Base-by-base conservation (phyloP, 1,140 invertebrate genomes). In the Carcinoscorpius rotundicauda region DNA sequence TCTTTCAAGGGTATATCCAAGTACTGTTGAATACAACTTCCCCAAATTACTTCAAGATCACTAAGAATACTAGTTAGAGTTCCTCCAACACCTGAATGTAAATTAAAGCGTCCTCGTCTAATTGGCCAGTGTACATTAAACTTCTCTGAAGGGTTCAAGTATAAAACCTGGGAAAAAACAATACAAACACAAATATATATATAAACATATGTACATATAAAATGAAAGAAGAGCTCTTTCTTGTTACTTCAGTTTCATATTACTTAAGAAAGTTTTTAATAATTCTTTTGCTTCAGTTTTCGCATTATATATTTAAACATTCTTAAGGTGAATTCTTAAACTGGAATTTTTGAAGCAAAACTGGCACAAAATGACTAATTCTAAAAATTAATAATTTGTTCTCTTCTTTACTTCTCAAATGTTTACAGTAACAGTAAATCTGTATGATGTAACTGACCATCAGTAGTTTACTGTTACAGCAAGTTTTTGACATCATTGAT, bases 51-150 rank as follows among this genome's bases (percentile, higher is more conserved):
- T 76, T 92, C 87, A 55, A 97, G 73, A 75, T 97, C 89, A 64
- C 87, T 84, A 61, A 97, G 74, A 0, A 94, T 85, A 5, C 88
- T 82, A 52, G 85, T 86, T 57, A 96, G 76, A 2, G 91, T 93
- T 5, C 92, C 93, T 4, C 91, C 91, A 52, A 89, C 82, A 57
- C 85, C 86, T 50, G 76, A 73, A 76, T 95, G 91, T 5, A 95
- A 72, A 78, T 97, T 93, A 8, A 97, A 82, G 70, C 90, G 88
- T 9, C 67, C 67, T 64, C 91, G 79, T 72, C 82, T 82, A 66
- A 92, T 88, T 8, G 93, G 93, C 79, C 95, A 96, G 75, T 93
- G 88, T 63, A 96, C 81, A 73, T 91, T 91, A 73, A 87, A 96
- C 63, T 85, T 78, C 58, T 84, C 80, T 4, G 81, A 79, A 4